Base-by-base conservation (phyloP, 2,888 invertebrate genomes). In the Dynastes hyllus region DNA sequence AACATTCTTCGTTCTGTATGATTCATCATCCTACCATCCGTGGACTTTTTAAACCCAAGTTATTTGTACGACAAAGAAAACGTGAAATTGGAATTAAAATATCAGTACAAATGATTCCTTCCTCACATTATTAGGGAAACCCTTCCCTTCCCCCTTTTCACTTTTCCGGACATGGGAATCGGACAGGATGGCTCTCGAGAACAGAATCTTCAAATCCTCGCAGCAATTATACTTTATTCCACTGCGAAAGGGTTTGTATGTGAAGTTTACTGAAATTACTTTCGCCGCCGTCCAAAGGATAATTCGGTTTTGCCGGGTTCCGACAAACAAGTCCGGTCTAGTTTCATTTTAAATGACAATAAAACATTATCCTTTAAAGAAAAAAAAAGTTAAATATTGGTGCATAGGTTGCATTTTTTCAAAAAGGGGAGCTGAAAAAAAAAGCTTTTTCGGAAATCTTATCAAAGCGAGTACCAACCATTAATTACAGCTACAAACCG, bases 401-500 rank as follows among this genome's bases (percentile, higher is more conserved):
- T 37, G 32, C 32, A 5, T 55, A 55, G 13, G 16, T 55, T 13
- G 55, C n/a, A 6, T n/a, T n/a, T n/a, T n/a, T n/a, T n/a, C n/a
- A n/a, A n/a, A n/a, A n/a, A n/a, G n/a, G n/a, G n/a, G n/a, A n/a
- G 37, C 40, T 45, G 11, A 40, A 66, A 40, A 16, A 66, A 6
- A 66, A 40, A 66, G 37, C 16, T 66, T 16, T 40, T 66, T 66
- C 22, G 32, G 37, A 66, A 32, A 66, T 40, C 66, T 40, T 66
- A 66, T 66, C 66, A 40, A 9, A 66, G 37, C 16, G 37, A 66
- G 66, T n/a, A 40, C 40, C 16, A 16, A 66, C 66, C 66, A 66
- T 66, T 66, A 66, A 66, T 66, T 66, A 66, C 40, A 16, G 37
- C 37, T 40, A 40, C 40, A 37, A 40, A 66, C 66, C 40, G 0